Conservation (phyloP, 2,113 vertebrate species). For the Atrichornis clamosus region DNA sequence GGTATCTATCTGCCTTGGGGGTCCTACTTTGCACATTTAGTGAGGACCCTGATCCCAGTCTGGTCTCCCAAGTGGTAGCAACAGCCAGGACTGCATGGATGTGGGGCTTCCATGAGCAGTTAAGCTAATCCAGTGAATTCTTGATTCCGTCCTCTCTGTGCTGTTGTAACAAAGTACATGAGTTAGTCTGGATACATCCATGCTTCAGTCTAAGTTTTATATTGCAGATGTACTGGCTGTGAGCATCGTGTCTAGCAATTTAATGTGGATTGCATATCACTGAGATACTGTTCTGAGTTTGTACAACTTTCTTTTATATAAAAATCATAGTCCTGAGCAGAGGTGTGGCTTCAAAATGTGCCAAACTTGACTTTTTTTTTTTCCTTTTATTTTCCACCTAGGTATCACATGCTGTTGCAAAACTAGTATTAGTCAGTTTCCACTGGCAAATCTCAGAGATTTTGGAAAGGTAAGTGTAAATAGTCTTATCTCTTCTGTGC, state of each 20-base stretch:
- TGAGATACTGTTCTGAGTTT: neutral
- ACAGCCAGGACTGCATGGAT: neutral
- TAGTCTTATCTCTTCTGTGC: neutral
- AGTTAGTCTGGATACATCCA: neutral
- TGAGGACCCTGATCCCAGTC: neutral
- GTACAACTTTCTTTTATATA: neutral
- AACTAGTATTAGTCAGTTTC: slow-evolving; percentile 97
- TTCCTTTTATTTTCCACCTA: slow-evolving; percentile 58
- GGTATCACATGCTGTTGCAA: slow-evolving; percentile 95
- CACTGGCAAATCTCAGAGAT: slow-evolving; percentile 98
- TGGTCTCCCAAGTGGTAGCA: neutral
- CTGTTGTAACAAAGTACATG: neutral
- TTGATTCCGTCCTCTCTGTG: neutral
- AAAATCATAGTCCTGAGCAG: neutral
- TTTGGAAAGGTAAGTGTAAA: slow-evolving; percentile 87
- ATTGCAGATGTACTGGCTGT: neutral
- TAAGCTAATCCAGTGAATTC: neutral
- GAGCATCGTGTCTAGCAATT: neutral
- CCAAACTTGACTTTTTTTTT: neutral
- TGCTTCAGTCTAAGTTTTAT: neutral
- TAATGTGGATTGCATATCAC: neutral
- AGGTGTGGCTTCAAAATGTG: neutral
- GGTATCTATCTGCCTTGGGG: neutral
- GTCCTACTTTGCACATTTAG: neutral
- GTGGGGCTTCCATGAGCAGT: neutral